These are phyloP conservation scores for Malurus elegans DNA, from an alignment of 2,113 vertebrate species.

Conservation along the genomic window DNA sequence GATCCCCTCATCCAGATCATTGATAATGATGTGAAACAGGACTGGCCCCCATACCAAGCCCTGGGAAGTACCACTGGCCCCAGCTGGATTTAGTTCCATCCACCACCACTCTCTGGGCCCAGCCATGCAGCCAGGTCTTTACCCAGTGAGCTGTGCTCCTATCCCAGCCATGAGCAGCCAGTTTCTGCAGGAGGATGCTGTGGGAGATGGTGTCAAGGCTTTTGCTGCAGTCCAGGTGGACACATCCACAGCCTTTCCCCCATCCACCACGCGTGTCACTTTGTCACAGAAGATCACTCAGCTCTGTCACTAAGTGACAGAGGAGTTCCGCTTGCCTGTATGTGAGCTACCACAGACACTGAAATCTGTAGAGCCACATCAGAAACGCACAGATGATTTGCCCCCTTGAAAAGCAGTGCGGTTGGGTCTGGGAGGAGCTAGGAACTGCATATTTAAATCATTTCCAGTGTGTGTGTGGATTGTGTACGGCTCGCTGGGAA, in stretches of 20 bases:
- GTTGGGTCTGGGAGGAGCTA: not conserved
- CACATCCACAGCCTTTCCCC: not conserved
- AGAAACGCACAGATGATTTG: not conserved
- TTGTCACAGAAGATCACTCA: not conserved
- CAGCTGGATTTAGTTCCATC: not conserved
- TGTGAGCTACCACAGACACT: not conserved
- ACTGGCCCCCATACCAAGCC: not conserved
- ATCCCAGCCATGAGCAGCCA: not conserved
- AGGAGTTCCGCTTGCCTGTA: not conserved
- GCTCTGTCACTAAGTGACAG: not conserved
- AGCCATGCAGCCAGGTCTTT: not conserved
- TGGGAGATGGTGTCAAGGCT: not conserved
- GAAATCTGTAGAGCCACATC: not conserved
- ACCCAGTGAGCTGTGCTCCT: not conserved
- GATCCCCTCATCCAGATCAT: rapidly evolving
- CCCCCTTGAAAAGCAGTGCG: not conserved
- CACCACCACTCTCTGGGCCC: not conserved
- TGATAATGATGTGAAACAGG: not conserved
- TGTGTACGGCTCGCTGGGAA: not conserved
- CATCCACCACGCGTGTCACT: not conserved
- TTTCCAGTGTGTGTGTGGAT: not conserved
- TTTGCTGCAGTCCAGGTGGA: not conserved
- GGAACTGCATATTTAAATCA: not conserved
- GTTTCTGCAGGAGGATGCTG: not conserved
- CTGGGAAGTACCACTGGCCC: not conserved